A percentile compares a stretch with the other conserved stretches of the same genome.
Evolutionary conservation across 2,888 invertebrate genomes (phyloP).

Genomic region (Mellilla xanthometata): DNA sequence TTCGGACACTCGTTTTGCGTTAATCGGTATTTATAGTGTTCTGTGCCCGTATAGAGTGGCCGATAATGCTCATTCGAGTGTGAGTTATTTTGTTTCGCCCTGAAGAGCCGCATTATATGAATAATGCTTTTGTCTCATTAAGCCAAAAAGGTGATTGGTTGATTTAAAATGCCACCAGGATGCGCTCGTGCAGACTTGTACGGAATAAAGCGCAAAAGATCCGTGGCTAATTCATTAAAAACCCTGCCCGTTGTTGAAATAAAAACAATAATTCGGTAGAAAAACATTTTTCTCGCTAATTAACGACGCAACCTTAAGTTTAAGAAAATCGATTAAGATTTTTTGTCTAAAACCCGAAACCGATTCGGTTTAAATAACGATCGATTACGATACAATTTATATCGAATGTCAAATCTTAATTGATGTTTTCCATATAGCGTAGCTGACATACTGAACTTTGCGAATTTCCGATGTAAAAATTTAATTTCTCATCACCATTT

Average conservation of each 20-base stretch:
- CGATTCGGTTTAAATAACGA: constrained; percentile 25
- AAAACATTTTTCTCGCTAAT: constrained; percentile 31
- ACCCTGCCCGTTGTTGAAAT: constrained; percentile 25
- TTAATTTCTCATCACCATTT: constrained; percentile 23
- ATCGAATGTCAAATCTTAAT: constrained; percentile 37
- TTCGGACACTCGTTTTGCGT: constrained; percentile 25
- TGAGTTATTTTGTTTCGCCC: constrained; percentile 65
- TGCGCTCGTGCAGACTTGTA: constrained; percentile 31
- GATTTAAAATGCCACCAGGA: constrained; percentile 55
- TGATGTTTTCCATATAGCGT: constrained; percentile 25
- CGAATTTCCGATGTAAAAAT: constrained; percentile 17
- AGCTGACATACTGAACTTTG: constrained; percentile 33
- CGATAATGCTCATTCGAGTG: constrained; percentile 66
- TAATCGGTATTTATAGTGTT: constrained; percentile 61
- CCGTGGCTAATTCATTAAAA: constrained; percentile 42
- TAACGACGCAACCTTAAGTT: constrained; percentile 25
- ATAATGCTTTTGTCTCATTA: constrained; percentile 75
- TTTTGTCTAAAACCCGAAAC: constrained; percentile 31
- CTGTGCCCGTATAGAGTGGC: constrained; percentile 64
- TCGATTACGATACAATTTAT: constrained; percentile 29
- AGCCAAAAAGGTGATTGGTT: constrained; percentile 59
- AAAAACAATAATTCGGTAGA: constrained; percentile 17
- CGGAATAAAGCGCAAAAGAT: constrained; percentile 30
- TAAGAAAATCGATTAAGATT: constrained; percentile 18
- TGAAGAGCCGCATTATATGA: constrained; percentile 58